These are phyloP conservation scores for Parnassius orleans DNA, from an alignment of 2,888 invertebrate genomes.

Conservation along the genomic window DNA sequence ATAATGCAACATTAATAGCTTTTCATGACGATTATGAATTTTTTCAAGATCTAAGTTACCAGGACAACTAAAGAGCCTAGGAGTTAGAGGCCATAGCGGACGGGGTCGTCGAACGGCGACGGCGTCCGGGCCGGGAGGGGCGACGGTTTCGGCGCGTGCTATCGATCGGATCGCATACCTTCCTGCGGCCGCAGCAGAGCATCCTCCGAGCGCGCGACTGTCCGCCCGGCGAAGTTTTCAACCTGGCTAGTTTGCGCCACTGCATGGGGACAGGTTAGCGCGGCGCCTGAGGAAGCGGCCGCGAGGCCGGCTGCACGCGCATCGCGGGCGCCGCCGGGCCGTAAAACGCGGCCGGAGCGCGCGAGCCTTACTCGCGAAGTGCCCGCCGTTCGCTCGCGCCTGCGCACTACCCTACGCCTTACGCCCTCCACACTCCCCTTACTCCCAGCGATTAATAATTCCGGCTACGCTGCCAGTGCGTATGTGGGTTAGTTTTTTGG, in stretches of 20 bases:
- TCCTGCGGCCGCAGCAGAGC: constrained; percentile 97
- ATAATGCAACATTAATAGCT: too few relatives aligned
- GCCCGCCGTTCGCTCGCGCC: constrained; percentile 69
- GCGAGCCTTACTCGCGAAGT: constrained; percentile 77
- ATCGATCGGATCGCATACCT: constrained; percentile 85
- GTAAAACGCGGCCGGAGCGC: constrained; percentile 71
- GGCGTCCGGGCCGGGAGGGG: constrained; percentile 77
- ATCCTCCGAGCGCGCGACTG: constrained; percentile 90
- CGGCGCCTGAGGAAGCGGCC: constrained; percentile 78
- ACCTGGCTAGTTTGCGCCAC: constrained; percentile 92
- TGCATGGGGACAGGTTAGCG: constrained; percentile 88
- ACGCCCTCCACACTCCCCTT: constrained; percentile 52
- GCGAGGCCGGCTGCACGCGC: constrained; percentile 73
- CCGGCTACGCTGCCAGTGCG: constrained; percentile 80
- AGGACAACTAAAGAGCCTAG: constrained; percentile 39
- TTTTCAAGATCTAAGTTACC: constrained; percentile 23
- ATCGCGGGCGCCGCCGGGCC: constrained; percentile 67
- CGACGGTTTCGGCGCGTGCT: constrained; percentile 75
- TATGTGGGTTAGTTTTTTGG: constrained; percentile 81
- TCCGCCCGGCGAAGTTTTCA: constrained; percentile 85
- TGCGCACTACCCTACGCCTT: constrained; percentile 30
- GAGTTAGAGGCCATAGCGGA: constrained; percentile 60
- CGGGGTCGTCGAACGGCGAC: constrained; percentile 77
- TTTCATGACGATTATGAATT: background rate
- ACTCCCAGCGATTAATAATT: constrained; percentile 78